Conservation (phyloP, 2,797 vertebrate species). For the Poeciliopsis turneri region DNA sequence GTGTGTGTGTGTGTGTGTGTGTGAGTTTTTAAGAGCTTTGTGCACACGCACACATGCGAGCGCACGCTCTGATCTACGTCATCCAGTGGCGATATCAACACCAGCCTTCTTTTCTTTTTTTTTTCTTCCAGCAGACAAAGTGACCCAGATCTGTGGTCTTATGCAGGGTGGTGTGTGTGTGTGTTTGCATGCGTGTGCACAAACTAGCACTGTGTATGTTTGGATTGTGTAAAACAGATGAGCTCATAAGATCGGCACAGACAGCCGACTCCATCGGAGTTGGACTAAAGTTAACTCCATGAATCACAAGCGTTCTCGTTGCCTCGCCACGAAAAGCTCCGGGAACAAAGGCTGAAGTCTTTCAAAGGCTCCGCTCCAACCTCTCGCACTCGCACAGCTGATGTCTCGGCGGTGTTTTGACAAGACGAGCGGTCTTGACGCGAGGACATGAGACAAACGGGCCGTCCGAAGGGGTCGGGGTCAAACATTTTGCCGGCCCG, state of each 20-base stretch:
- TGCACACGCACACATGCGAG: conserved; percentile 19
- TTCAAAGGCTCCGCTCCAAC: conserved; percentile 13
- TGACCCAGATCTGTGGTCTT: conserved; percentile 60
- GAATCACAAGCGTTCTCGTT: conserved; percentile 64
- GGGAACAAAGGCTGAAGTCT: conserved; percentile 43
- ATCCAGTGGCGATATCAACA: conserved; percentile 64
- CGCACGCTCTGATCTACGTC: conserved; percentile 57
- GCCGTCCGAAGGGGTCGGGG: conserved; percentile 24
- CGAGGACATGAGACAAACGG: conserved; percentile 43
- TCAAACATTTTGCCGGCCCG: conserved; percentile 65
- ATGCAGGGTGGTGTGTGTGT: conserved; percentile 31
- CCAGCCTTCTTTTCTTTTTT: background rate
- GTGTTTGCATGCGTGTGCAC: conserved; percentile 31
- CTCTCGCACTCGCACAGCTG: conserved; percentile 12
- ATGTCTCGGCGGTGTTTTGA: conserved; percentile 41
- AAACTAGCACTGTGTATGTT: conserved; percentile 29
- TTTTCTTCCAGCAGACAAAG: conserved; percentile 41
- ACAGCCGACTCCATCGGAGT: conserved; percentile 52
- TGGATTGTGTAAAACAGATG: conserved; percentile 63
- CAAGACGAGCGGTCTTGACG: conserved; percentile 47
- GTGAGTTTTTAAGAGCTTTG: conserved; percentile 26
- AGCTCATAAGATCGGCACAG: conserved; percentile 67
- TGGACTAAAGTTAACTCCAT: conserved; percentile 60
- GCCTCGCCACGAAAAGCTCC: conserved; percentile 58
- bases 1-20: conserved; percentile 16